Base-by-base conservation (phyloP, 2,888 invertebrate genomes). In the Synergus japonicus region DNA sequence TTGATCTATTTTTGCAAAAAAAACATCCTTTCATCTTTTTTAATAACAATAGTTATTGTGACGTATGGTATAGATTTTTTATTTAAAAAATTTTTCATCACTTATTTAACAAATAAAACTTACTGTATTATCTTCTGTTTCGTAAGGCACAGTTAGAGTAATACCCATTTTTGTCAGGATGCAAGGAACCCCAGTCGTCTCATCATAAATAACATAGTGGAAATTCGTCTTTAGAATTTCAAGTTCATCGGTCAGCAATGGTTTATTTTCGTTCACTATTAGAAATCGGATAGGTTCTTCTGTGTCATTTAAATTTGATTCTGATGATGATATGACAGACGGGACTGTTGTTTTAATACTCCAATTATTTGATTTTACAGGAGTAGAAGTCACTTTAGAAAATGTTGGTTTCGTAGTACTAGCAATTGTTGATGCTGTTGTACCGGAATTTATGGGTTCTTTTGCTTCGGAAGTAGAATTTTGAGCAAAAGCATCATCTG, bases 91-190 rank as follows among this genome's bases (percentile, higher is more conserved):
- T 0, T 29, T 43, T 13, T 65, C 4, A 8, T 13, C 15, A 13
- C 5, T 15, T 49, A 7, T 58, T 18, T 18, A 58, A 2, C 22
- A 60, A 22, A 60, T 9, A 1, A 54, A 49, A 15, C 49, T 22
- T 54, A 73, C 73, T 9, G 29, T 54, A n/a, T 73, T n/a, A 3
- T 73, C n/a, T 37, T n/a, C 29, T 9, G 73, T 73, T 54, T 73
- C 37, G 29, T 73, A 73, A 10, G 73, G 73, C n/a, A 73, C 37
- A n/a, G 73, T 73, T 2, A 73, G 54, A 4, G 54, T 73, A n/a
- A 73, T 73, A 37, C 49, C 49, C 73, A 73, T 73, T 22, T 22
- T 73, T 10, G 49, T 73, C 4, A 73, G 37, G 29, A 29, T 54
- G 37, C 73, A 73, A 73, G 73, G 73, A 41, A 73, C 73, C 4